Conservation (phyloP, 2,797 vertebrate genomes). For the Linurgus olivaceus region DNA sequence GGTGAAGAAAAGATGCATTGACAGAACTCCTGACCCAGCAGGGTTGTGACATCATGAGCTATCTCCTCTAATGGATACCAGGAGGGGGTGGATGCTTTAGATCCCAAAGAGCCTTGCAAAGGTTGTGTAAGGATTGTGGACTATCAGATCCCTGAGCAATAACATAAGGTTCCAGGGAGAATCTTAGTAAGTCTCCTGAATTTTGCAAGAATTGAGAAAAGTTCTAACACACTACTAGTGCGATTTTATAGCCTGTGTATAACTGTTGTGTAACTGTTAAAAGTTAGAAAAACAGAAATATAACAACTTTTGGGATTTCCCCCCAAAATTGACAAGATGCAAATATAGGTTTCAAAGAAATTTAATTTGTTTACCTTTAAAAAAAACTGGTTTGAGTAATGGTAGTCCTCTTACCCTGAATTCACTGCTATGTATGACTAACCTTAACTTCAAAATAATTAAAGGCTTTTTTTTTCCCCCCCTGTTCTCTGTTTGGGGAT, state of each 20-base stretch:
- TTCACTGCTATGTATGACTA: neutral
- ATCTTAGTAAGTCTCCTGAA: neutral
- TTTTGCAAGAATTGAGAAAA: neutral
- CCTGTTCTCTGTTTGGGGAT: neutral
- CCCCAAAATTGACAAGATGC: fast-evolving
- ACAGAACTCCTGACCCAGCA: neutral
- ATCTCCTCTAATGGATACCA: neutral
- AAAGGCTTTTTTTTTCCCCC: neutral
- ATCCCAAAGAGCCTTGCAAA: neutral
- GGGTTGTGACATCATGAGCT: neutral
- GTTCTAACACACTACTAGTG: fast-evolving
- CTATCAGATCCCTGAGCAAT: neutral
- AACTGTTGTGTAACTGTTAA: neutral
- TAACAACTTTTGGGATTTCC: fast-evolving
- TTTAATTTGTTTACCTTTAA: neutral
- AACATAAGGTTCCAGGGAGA: neutral
- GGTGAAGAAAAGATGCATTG: neutral
- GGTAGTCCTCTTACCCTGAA: neutral
- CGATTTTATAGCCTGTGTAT: neutral
- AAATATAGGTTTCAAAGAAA: neutral
- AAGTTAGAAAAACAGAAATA: neutral
- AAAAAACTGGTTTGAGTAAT: neutral
- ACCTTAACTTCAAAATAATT: neutral
- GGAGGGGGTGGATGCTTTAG: neutral
- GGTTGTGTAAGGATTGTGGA: neutral